Conservation (phyloP, 2,113 vertebrate genomes). For the Chascanopsetta lugubris region DNA sequence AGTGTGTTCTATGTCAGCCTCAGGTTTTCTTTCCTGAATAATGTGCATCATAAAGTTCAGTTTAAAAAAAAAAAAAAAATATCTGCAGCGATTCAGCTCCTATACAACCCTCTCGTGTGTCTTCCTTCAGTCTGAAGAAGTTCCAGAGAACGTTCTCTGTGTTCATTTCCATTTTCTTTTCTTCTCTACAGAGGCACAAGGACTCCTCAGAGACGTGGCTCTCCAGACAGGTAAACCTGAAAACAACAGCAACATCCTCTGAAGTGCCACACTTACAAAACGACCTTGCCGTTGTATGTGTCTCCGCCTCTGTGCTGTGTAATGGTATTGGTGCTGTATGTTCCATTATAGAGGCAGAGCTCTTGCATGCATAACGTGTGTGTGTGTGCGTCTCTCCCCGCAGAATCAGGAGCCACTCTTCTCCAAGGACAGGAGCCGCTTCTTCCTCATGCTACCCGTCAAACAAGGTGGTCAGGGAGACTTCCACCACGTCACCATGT, state of each 20-base stretch:
- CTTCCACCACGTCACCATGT: constrained; percentile 95
- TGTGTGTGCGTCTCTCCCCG: neutral
- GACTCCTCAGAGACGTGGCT: constrained; percentile 92
- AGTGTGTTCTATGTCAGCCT: too few species aligned
- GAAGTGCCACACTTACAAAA: too few species aligned
- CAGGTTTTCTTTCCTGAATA: too few species aligned
- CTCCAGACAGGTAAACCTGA: constrained; percentile 87
- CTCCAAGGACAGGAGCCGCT: constrained; percentile 87
- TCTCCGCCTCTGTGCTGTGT: neutral
- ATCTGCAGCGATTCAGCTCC: neutral
- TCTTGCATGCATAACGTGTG: neutral
- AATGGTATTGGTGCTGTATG: neutral
- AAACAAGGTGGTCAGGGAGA: constrained; percentile 95
- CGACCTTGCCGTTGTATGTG: neutral
- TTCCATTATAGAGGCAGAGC: neutral
- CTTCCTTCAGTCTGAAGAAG: neutral
- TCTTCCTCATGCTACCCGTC: constrained; percentile 92
- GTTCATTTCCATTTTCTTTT: constrained; percentile 9
- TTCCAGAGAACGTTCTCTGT: neutral
- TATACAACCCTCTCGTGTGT: too few species aligned
- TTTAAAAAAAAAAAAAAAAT: too few species aligned
- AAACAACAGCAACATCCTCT: neutral
- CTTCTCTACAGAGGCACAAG: constrained; percentile 86
- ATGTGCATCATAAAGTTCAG: too few species aligned
- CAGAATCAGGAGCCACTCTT: constrained; percentile 92